Evolutionary conservation across 30 jellyfish, hydroid and myxozoan species (phyloP), one percentile per base, ranked within the genome.

Genomic region (Turritopsis dohrnii): DNA sequence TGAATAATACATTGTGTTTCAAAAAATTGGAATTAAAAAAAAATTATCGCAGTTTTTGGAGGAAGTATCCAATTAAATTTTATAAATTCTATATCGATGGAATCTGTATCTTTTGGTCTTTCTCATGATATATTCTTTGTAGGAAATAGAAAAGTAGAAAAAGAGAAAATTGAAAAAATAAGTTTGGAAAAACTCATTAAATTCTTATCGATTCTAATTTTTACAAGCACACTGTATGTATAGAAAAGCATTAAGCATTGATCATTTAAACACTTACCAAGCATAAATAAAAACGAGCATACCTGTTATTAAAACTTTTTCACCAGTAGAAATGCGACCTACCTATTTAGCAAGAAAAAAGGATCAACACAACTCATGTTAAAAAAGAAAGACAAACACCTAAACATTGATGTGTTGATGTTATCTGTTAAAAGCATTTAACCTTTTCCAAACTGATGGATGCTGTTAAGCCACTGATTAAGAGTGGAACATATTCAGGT

Each of bases 391-490:
- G 60, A 41, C 13, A 41, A 41, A 41, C 60, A 41, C 13, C 60
- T 41, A 41, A 3, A 41, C 5, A 41, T 13, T 3, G 60, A 41
- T 5, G 60, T 13, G 13, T 41, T 41, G 5, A 41, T n/a, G n/a
- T n/a, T n/a, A 13, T 3, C 60, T 5, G 60, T 41, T 41, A 41
- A 41, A 41, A 3, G 60, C 13, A 41, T 41, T 41, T n/a, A 69
- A 79, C 97, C 89, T 53, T 73, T 31, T 90, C 95, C n/a, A 90
- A 41, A 27, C 89, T 83, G 21, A 90, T 90, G 7, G 91, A 86
- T 1, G 97, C 97, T 16, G 97, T 90, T 75, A 90, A 76, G 1
- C 97, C 97, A 82, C 97, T 90, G 21, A 90, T 86, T 20, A 90
- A 84, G 24, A 90, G 84, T 1, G 95, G 89, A 27, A 90, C 89